Base-by-base conservation (phyloP, 2,113 vertebrate genomes). In the Lampris megalopsis region DNA sequence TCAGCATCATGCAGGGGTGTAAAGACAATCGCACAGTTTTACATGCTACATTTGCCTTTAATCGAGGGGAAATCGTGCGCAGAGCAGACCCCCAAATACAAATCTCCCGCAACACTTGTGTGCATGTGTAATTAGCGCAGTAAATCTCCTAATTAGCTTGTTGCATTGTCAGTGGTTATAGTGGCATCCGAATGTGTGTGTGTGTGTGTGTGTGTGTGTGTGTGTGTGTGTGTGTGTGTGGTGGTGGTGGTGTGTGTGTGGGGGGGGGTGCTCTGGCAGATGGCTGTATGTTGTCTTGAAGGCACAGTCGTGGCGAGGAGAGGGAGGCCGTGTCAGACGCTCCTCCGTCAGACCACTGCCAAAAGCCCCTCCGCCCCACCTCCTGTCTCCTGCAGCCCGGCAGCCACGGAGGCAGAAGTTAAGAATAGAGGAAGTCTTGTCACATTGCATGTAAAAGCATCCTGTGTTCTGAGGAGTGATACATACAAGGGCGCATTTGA, bases 391-490 rank as follows among this genome's bases (percentile, higher is more conserved):
- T 70, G 71, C 68, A 58, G 68, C 87, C 82, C 80, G 41, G 81
- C 87, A 86, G 90, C 90, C 85, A 80, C 84, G 81, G 86, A 90
- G 71, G 84, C 77, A 85, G 74, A 85, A 90, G 91, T 90, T 92
- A 92, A 94, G 93, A 94, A 92, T 90, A 93, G 92, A 91, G 82
- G 86, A 92, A 91, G 92, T 86, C 90, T 88, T 93, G 93, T 94
- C 92, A 92, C 91, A 90, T 94, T 83, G 84, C 85, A 93, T 90
- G 93, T 86, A 77, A 69, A 80, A 53, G 69, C 81, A 78, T 79
- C 73, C 77, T 69, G 56, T 73, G 80, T 88, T 89, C 75, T 65
- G 70, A 82, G 90, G 88, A 81, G 68, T 57, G 80, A 86, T 80
- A 77, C 77, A 79, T 63, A 52, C 79, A 83, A 62, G 75, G 77